Percentiles rank a stretch among this genome's conserved stretches.
phyloP scores from a whole-genome alignment of 2,113 vertebrate species.

The Equus przewalskii region DNA sequence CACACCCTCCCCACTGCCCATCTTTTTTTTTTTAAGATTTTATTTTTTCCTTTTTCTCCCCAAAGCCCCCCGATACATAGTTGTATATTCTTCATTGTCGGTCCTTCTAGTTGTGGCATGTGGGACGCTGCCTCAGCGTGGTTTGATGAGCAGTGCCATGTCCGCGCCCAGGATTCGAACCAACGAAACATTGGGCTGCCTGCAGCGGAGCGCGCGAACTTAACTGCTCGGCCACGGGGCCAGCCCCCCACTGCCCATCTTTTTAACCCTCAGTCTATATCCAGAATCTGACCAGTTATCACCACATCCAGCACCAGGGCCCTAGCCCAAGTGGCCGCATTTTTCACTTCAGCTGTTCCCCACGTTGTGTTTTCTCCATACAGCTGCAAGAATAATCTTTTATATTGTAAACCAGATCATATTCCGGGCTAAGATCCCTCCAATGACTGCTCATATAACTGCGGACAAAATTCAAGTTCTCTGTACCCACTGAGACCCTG shows the following conservation, averaged over 20 bases:
- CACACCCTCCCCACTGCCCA: background rate
- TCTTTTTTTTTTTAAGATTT: background rate
- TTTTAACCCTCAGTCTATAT: background rate
- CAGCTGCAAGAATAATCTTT: background rate
- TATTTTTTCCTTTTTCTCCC: too few species aligned
- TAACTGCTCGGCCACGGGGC: too few species aligned
- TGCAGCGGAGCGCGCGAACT: too few species aligned
- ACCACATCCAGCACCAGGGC: background rate
- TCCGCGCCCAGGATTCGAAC: too few species aligned
- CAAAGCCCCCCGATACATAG: too few species aligned
- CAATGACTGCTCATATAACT: background rate
- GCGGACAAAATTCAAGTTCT: background rate
- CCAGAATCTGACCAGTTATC: background rate
- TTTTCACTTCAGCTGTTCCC: background rate
- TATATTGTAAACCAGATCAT: background rate
- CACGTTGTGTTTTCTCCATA: background rate
- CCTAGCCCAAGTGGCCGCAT: background rate
- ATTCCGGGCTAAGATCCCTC: background rate
- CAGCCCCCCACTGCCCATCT: background rate
- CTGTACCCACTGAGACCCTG: background rate
- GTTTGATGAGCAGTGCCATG: too few species aligned
- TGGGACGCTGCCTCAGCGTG: too few species aligned
- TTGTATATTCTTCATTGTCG: too few species aligned
- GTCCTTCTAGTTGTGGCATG: too few species aligned
- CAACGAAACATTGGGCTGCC: too few species aligned